Percentiles rank a stretch among this genome's conserved stretches.
phyloP scores from a whole-genome alignment of 2,888 invertebrate genomes.

The Cremastinae sp. region DNA sequence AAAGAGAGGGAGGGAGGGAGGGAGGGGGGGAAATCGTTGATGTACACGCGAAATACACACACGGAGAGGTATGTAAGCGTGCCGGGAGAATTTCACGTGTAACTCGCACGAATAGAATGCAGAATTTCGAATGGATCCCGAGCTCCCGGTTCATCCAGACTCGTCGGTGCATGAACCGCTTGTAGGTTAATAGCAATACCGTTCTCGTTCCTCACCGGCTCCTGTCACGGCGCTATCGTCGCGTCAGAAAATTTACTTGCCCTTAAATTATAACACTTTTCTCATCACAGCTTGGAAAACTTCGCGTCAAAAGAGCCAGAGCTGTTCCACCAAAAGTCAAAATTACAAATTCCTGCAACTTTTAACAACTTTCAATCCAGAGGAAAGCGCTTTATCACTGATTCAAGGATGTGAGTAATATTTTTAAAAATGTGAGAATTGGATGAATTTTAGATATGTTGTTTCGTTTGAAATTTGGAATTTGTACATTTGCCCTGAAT shows the following conservation, averaged over 20 bases:
- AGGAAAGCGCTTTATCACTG: too few species aligned
- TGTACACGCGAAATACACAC: constrained; percentile 24
- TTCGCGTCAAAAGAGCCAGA: neutral
- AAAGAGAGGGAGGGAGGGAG: too few species aligned
- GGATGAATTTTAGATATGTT: too few species aligned
- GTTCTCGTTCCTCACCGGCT: constrained; percentile 65
- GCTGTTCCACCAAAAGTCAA: too few species aligned
- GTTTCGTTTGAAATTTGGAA: too few species aligned
- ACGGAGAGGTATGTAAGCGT: constrained; percentile 23
- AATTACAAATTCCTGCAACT: too few species aligned
- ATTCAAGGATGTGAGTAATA: too few species aligned
- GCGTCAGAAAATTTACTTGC: constrained; percentile 52
- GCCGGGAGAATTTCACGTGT: constrained; percentile 62
- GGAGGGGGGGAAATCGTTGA: constrained; percentile 34
- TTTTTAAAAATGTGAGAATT: too few species aligned
- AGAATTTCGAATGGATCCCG: constrained; percentile 69
- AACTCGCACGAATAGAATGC: constrained; percentile 70
- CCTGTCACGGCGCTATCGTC: constrained; percentile 65
- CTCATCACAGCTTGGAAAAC: neutral
- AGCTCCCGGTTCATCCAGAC: constrained; percentile 57
- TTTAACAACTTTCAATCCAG: too few species aligned
- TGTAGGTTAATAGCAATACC: constrained; percentile 69
- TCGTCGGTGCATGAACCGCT: constrained; percentile 64
- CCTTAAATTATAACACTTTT: too few species aligned
- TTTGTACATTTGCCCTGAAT: too few species aligned